A percentile compares a stretch with the other conserved stretches of the same genome.
phyloP scores from a whole-genome alignment of 2,113 vertebrate genomes.

The Calidris pygmaea region DNA sequence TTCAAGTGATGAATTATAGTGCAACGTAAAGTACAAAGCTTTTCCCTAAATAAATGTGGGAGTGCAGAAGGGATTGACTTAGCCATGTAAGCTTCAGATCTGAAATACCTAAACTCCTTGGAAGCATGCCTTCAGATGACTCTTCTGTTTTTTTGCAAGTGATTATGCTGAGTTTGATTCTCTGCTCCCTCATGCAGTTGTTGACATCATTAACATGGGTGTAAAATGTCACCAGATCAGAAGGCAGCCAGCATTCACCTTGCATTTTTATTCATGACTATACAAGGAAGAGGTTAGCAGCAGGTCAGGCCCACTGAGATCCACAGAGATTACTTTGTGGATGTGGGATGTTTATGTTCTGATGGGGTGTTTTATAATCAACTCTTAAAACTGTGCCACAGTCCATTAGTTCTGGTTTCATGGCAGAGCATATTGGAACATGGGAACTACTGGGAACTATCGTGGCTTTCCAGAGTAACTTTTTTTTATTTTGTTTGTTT shows the following conservation, averaged over 20 bases:
- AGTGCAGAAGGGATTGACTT: not conserved
- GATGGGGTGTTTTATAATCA: not conserved
- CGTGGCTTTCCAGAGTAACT: not conserved
- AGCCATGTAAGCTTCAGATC: not conserved
- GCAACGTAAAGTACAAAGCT: not conserved
- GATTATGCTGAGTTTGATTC: not conserved
- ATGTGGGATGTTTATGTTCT: not conserved
- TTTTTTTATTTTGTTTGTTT: too few relatives aligned
- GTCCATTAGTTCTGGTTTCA: not conserved
- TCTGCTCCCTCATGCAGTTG: not conserved
- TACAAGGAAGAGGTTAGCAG: not conserved
- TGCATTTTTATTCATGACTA: not conserved
- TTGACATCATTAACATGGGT: not conserved
- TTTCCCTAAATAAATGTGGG: not conserved
- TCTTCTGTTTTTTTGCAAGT: not conserved
- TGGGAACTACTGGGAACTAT: not conserved
- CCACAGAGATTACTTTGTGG: not conserved
- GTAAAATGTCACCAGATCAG: not conserved
- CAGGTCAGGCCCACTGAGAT: not conserved
- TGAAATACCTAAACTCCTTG: not conserved
- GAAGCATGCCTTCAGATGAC: not conserved
- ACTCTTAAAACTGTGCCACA: not conserved
- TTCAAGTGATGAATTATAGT: not conserved
- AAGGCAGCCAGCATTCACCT: not conserved
- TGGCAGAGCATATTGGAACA: not conserved